Evolutionary conservation across 2,113 vertebrate genomes (phyloP).

Genomic region (Serilophus lunatus): DNA sequence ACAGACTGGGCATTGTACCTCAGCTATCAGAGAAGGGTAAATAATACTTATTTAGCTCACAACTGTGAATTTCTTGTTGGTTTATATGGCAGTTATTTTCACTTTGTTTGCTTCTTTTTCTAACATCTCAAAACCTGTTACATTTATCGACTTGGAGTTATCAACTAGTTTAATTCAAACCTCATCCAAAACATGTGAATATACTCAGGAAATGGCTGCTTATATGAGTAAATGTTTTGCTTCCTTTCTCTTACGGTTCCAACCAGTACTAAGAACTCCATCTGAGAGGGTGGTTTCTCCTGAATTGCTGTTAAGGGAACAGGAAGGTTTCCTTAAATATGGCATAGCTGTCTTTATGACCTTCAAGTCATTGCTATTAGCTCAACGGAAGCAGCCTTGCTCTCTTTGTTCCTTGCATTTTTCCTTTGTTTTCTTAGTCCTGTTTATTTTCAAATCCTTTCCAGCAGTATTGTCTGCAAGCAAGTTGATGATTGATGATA

Average conservation of each 20-base stretch:
- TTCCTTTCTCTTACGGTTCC: not conserved
- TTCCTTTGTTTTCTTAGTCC: not conserved
- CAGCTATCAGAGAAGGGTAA: slow-evolving; percentile 74
- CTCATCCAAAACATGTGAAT: not conserved
- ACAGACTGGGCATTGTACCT: slow-evolving; percentile 30
- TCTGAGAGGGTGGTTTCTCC: not conserved
- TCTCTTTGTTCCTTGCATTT: not conserved
- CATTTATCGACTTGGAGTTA: not conserved
- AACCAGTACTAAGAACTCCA: not conserved
- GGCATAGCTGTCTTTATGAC: not conserved
- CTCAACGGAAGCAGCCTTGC: not conserved
- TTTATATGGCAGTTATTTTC: not conserved
- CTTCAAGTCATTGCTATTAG: not conserved
- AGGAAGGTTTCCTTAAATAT: not conserved
- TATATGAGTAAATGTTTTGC: not conserved
- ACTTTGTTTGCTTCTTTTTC: not conserved
- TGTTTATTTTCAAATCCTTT: not conserved
- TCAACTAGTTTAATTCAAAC: not conserved
- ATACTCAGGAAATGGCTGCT: not conserved
- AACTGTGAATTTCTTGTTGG: not conserved
- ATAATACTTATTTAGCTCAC: not conserved
- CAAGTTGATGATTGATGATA: not conserved
- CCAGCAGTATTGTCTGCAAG: not conserved
- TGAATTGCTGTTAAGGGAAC: not conserved
- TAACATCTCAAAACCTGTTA: not conserved